Base-by-base conservation (phyloP, 2,888 invertebrate genomes). In the Alloscopus bannaensis region DNA sequence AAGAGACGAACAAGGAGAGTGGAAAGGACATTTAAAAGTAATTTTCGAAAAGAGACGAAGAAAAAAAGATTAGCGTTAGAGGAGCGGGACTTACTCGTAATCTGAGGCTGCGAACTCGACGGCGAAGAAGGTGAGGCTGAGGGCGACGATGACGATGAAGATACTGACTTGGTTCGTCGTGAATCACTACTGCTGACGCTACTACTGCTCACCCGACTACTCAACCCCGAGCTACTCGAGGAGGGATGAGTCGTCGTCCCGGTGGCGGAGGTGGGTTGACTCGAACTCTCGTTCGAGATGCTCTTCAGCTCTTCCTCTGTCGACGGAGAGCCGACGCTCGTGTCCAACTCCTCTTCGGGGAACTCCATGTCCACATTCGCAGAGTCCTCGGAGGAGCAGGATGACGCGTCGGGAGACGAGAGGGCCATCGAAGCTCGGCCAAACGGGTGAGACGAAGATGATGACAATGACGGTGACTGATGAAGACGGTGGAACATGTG, bases 161-260 rank as follows among this genome's bases (percentile, higher is more conserved):
- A 72, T 28, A 78, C 78, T 71, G 78, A 78, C 71, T 78, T 71
- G 47, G 64, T 78, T 65, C 71, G 66, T 55, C 77, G 20, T 20
- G 66, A 64, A 26, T 50, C 47, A 36, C 57, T 36, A 22, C 73
- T 65, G 4, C 62, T 50, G 42, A 42, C 62, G 28, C 42, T 45
- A 24, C 52, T 64, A 36, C 65, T 66, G 22, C 52, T 29, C 1
- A 57, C 13, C 18, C 62, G 47, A 52, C 75, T 75, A 18, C 76
- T 68, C 0, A 50, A 22, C 8, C 68, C 76, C 24, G 69, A 69
- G 55, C 68, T 68, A 11, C 40, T 68, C 16, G 68, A 68, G 20
- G 52, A 69, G 4, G 68, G 22, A 31, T 22, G 26, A 18, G 57
- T 52, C 31, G 3, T 50, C 2, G 11, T 11, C 28, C 24, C 16